Evolutionary conservation across 2,888 invertebrate genomes (phyloP).

Genomic region (Euclidia mi): DNA sequence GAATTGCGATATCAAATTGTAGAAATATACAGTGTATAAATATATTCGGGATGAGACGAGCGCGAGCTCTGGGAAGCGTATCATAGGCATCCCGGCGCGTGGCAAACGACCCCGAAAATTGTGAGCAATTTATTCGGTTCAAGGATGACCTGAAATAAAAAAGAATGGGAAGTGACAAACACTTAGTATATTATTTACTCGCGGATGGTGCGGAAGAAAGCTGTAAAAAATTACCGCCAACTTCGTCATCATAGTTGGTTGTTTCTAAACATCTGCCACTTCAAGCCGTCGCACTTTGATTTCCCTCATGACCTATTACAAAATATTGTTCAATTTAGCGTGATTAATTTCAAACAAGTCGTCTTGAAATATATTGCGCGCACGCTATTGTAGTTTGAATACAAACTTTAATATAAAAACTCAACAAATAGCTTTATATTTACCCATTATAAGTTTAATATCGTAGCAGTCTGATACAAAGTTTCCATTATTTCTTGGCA

Average conservation of each 20-base stretch:
- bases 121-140: constrained; percentile 85
- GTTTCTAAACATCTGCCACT: constrained; percentile 41
- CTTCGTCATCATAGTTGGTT: constrained; percentile 54
- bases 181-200: constrained; percentile 84
- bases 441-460: constrained; percentile 24
- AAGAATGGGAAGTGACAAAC: constrained; percentile 82
- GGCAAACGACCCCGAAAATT: constrained; percentile 86
- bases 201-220: constrained; percentile 63
- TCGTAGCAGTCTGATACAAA: constrained; percentile 6
- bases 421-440: constrained; percentile 17
- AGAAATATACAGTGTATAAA: constrained; percentile 56
- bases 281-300: constrained; percentile 51
- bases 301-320: constrained; percentile 63
- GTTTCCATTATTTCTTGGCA: constrained; percentile 14
- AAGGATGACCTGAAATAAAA: constrained; percentile 85
- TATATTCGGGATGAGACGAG: constrained; percentile 62
- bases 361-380: constrained; percentile 50
- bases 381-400: constrained; percentile 44
- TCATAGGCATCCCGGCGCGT: constrained; percentile 82
- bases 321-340: constrained; percentile 56
- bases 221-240: constrained; percentile 63
- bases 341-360: constrained; percentile 57
- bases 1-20: constrained; percentile 67
- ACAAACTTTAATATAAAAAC: constrained; percentile 22
- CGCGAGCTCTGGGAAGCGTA: constrained; percentile 75